Base-by-base conservation (phyloP, 2,113 vertebrate genomes). In the Stigmatopora argus region DNA sequence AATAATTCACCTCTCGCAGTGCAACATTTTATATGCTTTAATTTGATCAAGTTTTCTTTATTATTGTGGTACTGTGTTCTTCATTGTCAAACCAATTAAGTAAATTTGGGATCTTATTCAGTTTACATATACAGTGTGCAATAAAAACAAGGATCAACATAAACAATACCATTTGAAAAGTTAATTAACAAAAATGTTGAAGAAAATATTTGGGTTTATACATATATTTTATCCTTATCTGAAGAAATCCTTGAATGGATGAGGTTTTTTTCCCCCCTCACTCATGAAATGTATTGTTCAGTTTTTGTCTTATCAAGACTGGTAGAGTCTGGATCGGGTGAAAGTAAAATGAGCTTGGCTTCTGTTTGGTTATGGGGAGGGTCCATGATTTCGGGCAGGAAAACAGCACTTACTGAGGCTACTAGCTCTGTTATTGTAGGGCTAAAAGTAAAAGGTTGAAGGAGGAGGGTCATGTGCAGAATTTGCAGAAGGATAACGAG, bases 291-390 rank as follows among this genome's bases (percentile, higher is more conserved):
- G 12, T 48, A 41, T 26, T 70, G 23, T 78, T 67, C 58, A 60
- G 65, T 53, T 35, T 69, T 70, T 55, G 60, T 75, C 72, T 67
- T 66, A 72, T 23, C 61, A 31, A 35, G 59, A 47, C 49, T 19
- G 72, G 72, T 34, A 72, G 65, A 53, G 70, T 72, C 67, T 74
- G 67, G 64, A 46, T 65, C 11, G 75, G 58, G 69, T 63, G 71
- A 78, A 71, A 73, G 82, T 83, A 85, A 84, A 87, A 74, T 78
- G 81, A 88, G 77, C 80, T 64, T 13, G 61, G 75, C 74, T 82
- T 73, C 79, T 87, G 83, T 87, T 88, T 88, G n/a, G 74, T 77
- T 85, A 74, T 79, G 82, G 82, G 85, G 86, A 88, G 80, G 86
- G 78, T 83, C 82, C 75, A 75, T 51, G 52, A 60, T 62, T 53